Evolutionary conservation across 2,888 invertebrate genomes (phyloP).

Genomic region (Dicyrtomina minuta): DNA sequence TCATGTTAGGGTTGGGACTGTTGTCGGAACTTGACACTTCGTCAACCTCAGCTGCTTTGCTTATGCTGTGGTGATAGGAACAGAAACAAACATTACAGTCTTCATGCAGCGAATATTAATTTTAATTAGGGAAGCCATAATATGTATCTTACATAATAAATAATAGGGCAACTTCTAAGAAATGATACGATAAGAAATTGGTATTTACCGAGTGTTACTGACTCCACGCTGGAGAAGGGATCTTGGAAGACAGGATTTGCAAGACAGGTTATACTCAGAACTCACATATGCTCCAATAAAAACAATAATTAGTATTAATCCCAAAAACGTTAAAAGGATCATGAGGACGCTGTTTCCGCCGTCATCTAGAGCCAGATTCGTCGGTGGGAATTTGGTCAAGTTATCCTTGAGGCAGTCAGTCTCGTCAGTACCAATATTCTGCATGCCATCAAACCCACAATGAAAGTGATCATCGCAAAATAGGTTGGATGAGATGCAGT

Average conservation of each 20-base stretch:
- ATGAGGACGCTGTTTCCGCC: constrained; percentile 8
- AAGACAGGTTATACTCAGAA: constrained; percentile 14
- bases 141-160: neutral
- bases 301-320: constrained; percentile 10
- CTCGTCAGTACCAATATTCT: constrained; percentile 44
- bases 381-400: neutral
- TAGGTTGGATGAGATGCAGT: constrained; percentile 46
- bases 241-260: constrained; percentile 1
- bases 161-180: neutral
- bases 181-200: neutral
- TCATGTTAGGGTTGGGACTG: neutral
- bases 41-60: constrained; percentile 13
- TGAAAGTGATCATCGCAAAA: constrained; percentile 49
- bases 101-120: neutral
- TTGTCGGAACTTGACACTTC: neutral
- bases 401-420: constrained; percentile 53
- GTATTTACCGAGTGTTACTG: constrained; percentile 15
- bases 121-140: neutral
- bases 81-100: too few relatives aligned
- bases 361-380: neutral
- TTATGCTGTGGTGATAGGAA: constrained; percentile 15
- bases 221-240: constrained; percentile 4
- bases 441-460: constrained; percentile 41
- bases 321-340: constrained; percentile 19
- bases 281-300: constrained; percentile 20